Evolutionary conservation across 2,797 vertebrate genomes (phyloP), one percentile per base, ranked within the genome.

Genomic region (Ptychobarbus kaznakovi): DNA sequence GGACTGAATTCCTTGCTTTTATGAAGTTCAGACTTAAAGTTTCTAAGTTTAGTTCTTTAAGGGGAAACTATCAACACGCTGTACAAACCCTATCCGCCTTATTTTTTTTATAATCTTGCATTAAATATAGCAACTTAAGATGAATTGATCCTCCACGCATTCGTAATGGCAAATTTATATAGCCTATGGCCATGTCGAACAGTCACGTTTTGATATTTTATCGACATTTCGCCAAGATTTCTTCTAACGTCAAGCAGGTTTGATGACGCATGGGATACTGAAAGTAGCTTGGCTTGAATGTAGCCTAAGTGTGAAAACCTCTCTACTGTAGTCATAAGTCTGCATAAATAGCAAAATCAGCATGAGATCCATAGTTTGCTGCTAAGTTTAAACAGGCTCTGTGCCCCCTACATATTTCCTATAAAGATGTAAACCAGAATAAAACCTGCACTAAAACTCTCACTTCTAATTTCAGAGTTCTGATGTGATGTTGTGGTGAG

Each of bases 1-100:
- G 46, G 58, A 74, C 77, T 77, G 73, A 63, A 80, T 66, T 40
- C 38, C 32, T 68, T 68, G 69, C 58, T 66, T 65, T 86, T 32
- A 42, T 70, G 42, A 66, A 58, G 42, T 73, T 35, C 44, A 56
- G 38, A 75, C 40, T n/a, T 38, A 10, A 35, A 61, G 63, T 58
- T 76, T 65, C 9, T 20, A 53, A 77, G 80, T 81, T 80, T 20
- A 73, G 13, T 49, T 42, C 44, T 68, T 76, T 51, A 18, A 16
- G 32, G 58, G 35, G 56, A 69, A 69, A 28, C 73, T 56, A 12
- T 72, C 35, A 40, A 68, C 15, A 28, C 42, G 28, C 42, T 68
- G 4, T 15, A 22, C 42, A 49, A 49, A 69, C 25, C 56, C 22
- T 58, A 58, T n/a, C 22, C 56, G 3, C 10, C 58, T 25, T 16